phyloP scores from a whole-genome alignment of 2,113 vertebrate species.

The Myotis yumanensis region DNA sequence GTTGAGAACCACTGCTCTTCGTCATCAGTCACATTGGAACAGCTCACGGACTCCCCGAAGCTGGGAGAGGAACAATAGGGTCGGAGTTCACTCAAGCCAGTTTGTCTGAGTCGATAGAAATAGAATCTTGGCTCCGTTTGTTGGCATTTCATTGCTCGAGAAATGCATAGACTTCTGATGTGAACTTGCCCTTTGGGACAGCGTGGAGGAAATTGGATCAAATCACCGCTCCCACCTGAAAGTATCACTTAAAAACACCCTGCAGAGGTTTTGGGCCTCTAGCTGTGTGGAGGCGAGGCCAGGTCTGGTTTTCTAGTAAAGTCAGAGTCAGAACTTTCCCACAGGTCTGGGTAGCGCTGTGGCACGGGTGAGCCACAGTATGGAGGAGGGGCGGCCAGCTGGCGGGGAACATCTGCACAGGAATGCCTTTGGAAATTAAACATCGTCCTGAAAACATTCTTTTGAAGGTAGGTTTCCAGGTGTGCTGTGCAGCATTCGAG shows the following conservation, averaged over 20 bases:
- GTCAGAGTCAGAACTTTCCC: neutral
- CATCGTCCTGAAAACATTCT: slow-evolving; percentile 37
- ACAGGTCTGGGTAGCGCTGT: neutral
- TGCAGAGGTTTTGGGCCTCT: neutral
- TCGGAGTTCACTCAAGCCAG: neutral
- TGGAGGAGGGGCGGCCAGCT: neutral
- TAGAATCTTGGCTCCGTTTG: neutral
- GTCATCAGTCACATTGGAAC: accelerated
- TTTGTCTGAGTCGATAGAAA: neutral
- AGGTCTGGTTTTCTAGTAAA: neutral
- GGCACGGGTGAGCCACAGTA: neutral
- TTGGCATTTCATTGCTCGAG: neutral
- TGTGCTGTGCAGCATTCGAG: slow-evolving; percentile 48
- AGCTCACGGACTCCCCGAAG: neutral
- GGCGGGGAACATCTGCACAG: neutral
- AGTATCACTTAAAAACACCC: neutral
- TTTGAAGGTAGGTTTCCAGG: slow-evolving; percentile 67
- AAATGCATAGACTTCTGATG: neutral
- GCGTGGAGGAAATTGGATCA: neutral
- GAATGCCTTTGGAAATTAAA: slow-evolving; percentile 53
- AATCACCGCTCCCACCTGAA: neutral
- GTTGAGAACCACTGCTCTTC: no score
- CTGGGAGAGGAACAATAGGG: neutral
- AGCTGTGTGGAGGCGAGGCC: neutral
- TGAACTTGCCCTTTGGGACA: neutral